These are phyloP conservation scores for Coremacera marginata DNA, from an alignment of 2,888 invertebrate genomes.

Conservation along the genomic window DNA sequence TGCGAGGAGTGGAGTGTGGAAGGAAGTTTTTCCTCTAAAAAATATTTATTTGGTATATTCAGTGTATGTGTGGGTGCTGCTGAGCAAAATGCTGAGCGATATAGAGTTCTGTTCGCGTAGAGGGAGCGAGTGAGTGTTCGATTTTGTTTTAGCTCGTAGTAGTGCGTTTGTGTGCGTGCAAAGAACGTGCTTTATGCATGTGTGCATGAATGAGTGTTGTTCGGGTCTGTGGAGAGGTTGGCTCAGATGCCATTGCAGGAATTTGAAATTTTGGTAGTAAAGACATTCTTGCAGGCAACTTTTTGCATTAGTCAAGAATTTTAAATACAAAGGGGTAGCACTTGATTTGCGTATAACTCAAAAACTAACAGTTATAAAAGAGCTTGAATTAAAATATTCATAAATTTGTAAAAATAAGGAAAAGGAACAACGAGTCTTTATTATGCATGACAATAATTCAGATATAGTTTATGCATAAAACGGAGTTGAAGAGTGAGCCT, in stretches of 20 bases:
- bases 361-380: background rate
- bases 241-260: conserved; percentile 43
- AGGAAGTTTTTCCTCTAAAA: conserved; percentile 47
- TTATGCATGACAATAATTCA: no score
- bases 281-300: conserved; percentile 37
- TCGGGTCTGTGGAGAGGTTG: background rate
- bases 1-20: conserved; percentile 53
- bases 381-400: background rate
- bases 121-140: background rate
- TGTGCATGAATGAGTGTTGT: conserved; percentile 11
- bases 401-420: background rate
- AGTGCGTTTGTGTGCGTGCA: conserved; percentile 1
- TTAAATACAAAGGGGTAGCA: background rate
- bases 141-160: background rate
- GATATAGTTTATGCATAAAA: background rate
- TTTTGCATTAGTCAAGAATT: background rate
- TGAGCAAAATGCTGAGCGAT: conserved; percentile 49
- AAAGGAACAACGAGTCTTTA: no score
- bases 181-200: conserved; percentile 6
- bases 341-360: background rate
- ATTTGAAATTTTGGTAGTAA: conserved; percentile 43
- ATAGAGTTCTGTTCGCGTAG: conserved; percentile 35
- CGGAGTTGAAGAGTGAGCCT: background rate
- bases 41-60: conserved; percentile 33
- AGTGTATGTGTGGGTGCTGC: conserved; percentile 46